Percentiles rank a stretch among this genome's conserved stretches.
Evolutionary conservation across 2,113 vertebrate species (phyloP).

Genomic region (Casuarius casuarius): DNA sequence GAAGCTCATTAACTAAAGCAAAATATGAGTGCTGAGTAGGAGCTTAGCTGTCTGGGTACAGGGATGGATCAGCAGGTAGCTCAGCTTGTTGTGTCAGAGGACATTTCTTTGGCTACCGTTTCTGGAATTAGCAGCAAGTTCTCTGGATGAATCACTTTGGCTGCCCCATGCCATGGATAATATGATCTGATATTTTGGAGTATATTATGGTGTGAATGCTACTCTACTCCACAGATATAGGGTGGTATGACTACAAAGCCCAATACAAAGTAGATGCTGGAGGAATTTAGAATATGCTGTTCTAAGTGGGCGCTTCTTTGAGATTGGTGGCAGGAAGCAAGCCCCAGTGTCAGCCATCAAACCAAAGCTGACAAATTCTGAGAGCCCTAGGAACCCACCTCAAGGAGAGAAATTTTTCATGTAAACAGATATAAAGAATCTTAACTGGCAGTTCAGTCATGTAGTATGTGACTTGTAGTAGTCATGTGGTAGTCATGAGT

Average conservation of each 20-base stretch:
- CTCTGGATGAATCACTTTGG: not conserved
- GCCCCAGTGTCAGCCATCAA: not conserved
- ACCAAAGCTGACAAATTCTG: not conserved
- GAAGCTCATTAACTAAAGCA: not conserved
- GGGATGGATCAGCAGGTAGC: constrained; percentile 4
- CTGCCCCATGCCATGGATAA: not conserved
- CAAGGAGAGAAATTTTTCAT: not conserved
- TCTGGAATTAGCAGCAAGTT: constrained; percentile 2
- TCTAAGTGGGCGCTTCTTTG: not conserved
- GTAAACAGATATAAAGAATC: not conserved
- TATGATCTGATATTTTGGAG: not conserved
- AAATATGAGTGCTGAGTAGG: not conserved
- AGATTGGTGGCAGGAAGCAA: not conserved
- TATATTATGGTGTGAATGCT: not conserved
- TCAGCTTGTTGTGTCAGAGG: not conserved
- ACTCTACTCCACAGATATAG: not conserved
- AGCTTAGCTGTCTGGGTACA: not conserved
- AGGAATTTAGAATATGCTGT: not conserved
- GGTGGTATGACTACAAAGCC: not conserved
- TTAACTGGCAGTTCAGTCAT: not conserved
- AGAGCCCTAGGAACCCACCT: not conserved
- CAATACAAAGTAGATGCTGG: not conserved
- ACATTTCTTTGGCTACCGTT: not conserved
- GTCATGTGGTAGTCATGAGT: not conserved
- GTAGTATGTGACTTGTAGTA: not conserved